Evolutionary conservation across 1,140 invertebrate genomes (phyloP), one percentile per base, ranked within the genome.

Genomic region (Onthophagus taurus): DNA sequence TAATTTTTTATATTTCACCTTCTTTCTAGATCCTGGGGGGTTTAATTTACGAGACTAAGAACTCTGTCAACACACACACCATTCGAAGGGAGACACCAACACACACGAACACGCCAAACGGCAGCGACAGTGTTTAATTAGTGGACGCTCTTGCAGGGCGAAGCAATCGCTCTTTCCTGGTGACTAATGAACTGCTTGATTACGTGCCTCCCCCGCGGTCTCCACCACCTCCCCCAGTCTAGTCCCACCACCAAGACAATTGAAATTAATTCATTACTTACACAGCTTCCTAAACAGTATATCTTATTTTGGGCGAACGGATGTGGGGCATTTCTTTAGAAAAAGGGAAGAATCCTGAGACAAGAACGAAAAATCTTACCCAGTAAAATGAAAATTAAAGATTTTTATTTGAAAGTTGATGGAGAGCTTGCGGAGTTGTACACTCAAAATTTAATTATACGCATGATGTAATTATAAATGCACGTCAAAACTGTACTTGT

Each of bases 121-220:
- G n/a, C n/a, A 23, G 36, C 44, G 44, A 45, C 44, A 45, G 35
- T 45, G 44, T 45, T 45, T 45, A 45, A 45, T 45, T 45, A 45
- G 44, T 39, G 35, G 26, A 45, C 35, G 34, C 35, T 45, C 44
- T 45, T 39, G 44, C 34, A 37, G 35, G 35, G 44, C 30, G 35
- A 45, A 30, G 44, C 44, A 37, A 45, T 45, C 44, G 44, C 35
- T 45, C 44, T 45, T 45, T 45, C 44, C 30, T 19, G 44, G 44
- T 45, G 44, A 45, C 44, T 45, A 45, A 45, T 45, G 44, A 45
- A 45, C 44, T 45, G 44, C 44, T 45, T 45, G 44, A 45, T 45
- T 45, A 37, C 44, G n/a, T 19, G 18, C 33, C 44, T 21, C 24
- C 44, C 35, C 23, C 18, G 38, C 23, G 33, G 33, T 36, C 21